A percentile compares a stretch with the other conserved stretches of the same genome.
Evolutionary conservation across 1,140 invertebrate genomes (phyloP).

Genomic region (Bombus waltoni): DNA sequence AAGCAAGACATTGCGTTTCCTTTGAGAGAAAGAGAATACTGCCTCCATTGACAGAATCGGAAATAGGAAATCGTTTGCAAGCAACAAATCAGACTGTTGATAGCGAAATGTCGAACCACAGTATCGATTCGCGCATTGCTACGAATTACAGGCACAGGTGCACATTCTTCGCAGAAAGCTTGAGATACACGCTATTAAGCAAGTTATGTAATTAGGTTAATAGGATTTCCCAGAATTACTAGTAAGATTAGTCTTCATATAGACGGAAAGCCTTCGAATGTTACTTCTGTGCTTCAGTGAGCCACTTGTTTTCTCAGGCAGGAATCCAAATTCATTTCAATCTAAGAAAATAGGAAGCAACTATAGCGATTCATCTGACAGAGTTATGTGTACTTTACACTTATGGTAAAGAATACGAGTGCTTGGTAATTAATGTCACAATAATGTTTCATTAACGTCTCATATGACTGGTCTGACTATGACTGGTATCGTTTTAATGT

Average conservation of each 20-base stretch:
- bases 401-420: neutral
- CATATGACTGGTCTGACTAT: no score
- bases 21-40: no score
- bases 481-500: neutral
- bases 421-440: neutral
- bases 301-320: neutral
- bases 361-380: no score
- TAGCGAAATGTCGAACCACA: neutral
- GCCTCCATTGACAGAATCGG: neutral
- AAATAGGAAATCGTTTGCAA: neutral
- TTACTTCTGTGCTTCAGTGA: constrained; percentile 8
- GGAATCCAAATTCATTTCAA: constrained; percentile 16
- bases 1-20: no score
- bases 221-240: constrained; percentile 29
- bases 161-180: constrained; percentile 12
- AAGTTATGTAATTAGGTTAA: constrained; percentile 44
- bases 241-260: constrained; percentile 16
- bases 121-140: constrained; percentile 1
- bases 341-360: neutral
- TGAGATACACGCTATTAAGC: constrained; percentile 21
- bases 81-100: neutral
- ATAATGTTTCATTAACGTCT: no score
- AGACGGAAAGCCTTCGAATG: constrained; percentile 14
- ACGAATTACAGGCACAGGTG: constrained; percentile 28
- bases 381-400: neutral